These are phyloP conservation scores for Aleadryas rufinucha DNA, from an alignment of 2,113 vertebrate genomes.

Conservation along the genomic window DNA sequence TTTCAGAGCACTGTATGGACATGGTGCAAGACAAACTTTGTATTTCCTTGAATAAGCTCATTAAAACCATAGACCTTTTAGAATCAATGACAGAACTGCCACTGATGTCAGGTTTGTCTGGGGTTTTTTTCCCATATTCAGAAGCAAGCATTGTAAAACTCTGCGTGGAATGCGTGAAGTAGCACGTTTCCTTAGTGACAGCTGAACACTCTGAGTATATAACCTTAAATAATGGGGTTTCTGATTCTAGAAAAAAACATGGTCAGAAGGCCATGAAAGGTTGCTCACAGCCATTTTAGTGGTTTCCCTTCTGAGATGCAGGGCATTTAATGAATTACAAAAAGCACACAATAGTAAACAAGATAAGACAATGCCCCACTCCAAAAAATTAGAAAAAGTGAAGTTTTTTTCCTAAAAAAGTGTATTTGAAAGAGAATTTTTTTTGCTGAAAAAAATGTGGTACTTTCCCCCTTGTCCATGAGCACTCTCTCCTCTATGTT, in stretches of 20 bases:
- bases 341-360: neutral
- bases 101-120: neutral
- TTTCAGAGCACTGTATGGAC: neutral
- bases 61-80: neutral
- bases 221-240: neutral
- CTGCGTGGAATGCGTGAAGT: neutral
- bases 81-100: neutral
- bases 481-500: neutral
- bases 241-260: neutral
- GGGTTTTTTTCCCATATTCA: neutral
- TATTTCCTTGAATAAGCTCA: neutral
- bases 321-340: neutral
- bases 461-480: neutral
- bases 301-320: neutral
- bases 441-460: neutral
- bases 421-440: neutral
- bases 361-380: neutral
- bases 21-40: neutral
- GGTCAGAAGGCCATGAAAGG: neutral
- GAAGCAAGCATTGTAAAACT: neutral
- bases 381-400: neutral
- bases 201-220: neutral
- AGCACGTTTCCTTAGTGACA: neutral
- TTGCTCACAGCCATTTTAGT: neutral
- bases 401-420: neutral